phyloP scores from a whole-genome alignment of 2,888 invertebrate genomes.

The Caenorhabditis macrosperma region DNA sequence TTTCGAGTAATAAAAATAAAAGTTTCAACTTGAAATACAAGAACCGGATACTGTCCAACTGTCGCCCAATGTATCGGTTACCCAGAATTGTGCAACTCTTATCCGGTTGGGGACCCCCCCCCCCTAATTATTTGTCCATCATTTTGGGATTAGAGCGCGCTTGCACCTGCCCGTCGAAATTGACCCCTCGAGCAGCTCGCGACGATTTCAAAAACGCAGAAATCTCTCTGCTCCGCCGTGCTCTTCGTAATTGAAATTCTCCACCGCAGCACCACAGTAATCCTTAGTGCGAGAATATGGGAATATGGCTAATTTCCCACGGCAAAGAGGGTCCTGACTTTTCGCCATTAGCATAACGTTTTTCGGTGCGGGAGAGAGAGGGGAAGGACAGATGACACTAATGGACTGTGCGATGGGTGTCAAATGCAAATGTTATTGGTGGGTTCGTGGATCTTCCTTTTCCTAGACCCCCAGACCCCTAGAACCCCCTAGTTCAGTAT shows the following conservation, averaged over 20 bases:
- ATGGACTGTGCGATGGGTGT: conserved; percentile 38
- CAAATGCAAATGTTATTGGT: conserved; percentile 29
- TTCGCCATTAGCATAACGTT: conserved; percentile 61
- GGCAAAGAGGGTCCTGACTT: conserved; percentile 24
- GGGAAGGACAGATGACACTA: conserved; percentile 29
- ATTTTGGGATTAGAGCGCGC: conserved; percentile 28
- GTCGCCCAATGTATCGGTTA: neutral
- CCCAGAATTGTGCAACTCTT: neutral
- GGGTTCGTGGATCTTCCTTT: too few species aligned
- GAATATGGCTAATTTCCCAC: conserved; percentile 54
- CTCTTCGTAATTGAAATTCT: neutral
- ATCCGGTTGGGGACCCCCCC: conserved; percentile 1
- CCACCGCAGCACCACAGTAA: conserved; percentile 47
- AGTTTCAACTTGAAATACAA: too few species aligned
- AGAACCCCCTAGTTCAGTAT: neutral
- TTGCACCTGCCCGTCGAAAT: conserved; percentile 17
- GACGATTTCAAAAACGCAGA: neutral
- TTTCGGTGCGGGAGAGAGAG: conserved; percentile 4
- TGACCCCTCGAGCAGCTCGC: too few species aligned
- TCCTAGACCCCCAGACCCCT: neutral
- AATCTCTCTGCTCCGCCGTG: neutral
- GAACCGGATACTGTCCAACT: too few species aligned
- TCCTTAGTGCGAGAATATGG: too few species aligned
- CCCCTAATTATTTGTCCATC: conserved; percentile 34
- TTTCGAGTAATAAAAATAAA: too few species aligned